Base-by-base conservation (phyloP, 1,140 invertebrate species). In the Drosophila micromelanica region DNA sequence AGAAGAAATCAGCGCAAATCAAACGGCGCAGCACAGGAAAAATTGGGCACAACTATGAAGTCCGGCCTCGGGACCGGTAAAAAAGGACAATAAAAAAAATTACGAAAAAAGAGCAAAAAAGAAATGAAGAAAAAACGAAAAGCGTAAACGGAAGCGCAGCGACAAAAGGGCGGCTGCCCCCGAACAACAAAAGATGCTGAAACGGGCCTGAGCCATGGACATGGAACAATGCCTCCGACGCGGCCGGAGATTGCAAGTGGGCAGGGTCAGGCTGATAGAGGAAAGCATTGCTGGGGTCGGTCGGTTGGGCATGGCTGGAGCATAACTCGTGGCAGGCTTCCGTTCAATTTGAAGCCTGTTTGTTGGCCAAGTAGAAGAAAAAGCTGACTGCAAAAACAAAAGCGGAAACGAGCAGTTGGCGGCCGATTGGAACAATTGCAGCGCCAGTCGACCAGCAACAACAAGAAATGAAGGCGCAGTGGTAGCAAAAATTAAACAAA, bases 281-380 rank as follows among this genome's bases (percentile, higher is more conserved):
- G 15, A 1, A 27, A 27, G 27, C 27, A 27, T 27, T 27, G 27
- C 5, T 27, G 27, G 27, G 59, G 54, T 11, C 38, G 56, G 51
- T 20, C 51, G 49, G 73, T 57, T 48, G 37, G 61, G 65, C 38
- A 46, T 48, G 54, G 63, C 64, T 65, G 75, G 82, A 62, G 76
- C 73, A 86, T 89, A 89, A 76, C 82, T 87, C 84, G 84, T 89
- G 76, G 60, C 73, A 42, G 49, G 82, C 82, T 87, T 82, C 82
- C 82, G 82, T 87, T 87, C 84, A 87, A 87, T 89, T 87, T 87
- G 82, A 87, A 87, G 82, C 82, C 84, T 87, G 84, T 87, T 87
- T 87, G 82, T 72, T 75, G 81, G 70, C 81, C 64, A 77, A 86
- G 77, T 65, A 78, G 64, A 86, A 87, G 78, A 78, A 80, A 74